Evolutionary conservation across 1,140 invertebrate genomes (phyloP).

Genomic region (Aleiodes sp.): DNA sequence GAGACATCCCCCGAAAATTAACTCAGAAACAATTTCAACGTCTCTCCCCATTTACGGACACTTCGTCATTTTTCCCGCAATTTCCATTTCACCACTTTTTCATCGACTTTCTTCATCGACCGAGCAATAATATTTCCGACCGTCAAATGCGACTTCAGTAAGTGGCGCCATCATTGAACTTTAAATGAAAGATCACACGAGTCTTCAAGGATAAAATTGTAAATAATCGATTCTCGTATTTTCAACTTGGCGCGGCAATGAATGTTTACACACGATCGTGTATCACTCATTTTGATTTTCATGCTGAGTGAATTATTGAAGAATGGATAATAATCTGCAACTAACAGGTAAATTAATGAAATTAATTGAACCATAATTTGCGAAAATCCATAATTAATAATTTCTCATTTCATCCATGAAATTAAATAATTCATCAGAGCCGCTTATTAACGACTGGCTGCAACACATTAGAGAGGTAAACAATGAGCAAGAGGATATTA

Average conservation of each 20-base stretch:
- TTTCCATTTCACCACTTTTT: too few relatives aligned
- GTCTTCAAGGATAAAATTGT: not conserved
- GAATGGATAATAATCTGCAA: not conserved
- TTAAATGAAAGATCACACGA: not conserved
- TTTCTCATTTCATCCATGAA: not conserved
- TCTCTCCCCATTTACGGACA: too few relatives aligned
- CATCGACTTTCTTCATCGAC: too few relatives aligned
- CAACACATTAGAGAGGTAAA: slow-evolving; percentile 42
- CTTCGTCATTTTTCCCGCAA: too few relatives aligned
- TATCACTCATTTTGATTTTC: too few relatives aligned
- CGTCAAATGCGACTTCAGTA: not conserved
- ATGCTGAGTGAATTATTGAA: not conserved
- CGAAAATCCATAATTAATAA: not conserved
- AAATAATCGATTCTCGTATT: not conserved
- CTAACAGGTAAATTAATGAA: not conserved
- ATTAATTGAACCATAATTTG: not conserved
- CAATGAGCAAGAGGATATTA: slow-evolving; percentile 37
- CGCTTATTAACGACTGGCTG: slow-evolving; percentile 49
- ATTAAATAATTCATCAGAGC: slow-evolving; percentile 32
- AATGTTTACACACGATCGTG: too few relatives aligned
- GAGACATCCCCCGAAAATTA: too few relatives aligned
- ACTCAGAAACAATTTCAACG: too few relatives aligned
- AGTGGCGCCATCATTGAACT: not conserved
- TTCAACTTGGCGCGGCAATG: not conserved
- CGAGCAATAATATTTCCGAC: too few relatives aligned